Evolutionary conservation across 2,113 vertebrate genomes (phyloP).

Genomic region (Fregata magnificens): DNA sequence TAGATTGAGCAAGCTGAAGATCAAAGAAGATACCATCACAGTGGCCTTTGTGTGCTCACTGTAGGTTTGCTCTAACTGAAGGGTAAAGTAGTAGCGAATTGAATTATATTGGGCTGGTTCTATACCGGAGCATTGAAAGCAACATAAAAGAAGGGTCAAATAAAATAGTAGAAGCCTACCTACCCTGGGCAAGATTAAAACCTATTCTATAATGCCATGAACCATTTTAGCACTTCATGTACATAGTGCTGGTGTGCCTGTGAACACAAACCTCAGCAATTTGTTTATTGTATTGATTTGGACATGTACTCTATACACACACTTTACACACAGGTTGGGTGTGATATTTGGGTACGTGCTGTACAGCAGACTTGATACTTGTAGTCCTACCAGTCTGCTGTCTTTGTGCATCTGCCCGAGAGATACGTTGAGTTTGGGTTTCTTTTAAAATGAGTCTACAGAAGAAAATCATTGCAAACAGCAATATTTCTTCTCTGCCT

Average conservation of each 20-base stretch:
- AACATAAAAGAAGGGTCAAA: conserved; percentile 44
- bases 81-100: conserved; percentile 40
- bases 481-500: background rate
- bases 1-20: conserved; percentile 55
- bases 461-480: background rate
- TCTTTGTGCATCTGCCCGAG: background rate
- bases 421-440: background rate
- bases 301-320: rapidly evolving
- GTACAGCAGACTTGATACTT: background rate
- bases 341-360: background rate
- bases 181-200: background rate
- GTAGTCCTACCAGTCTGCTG: background rate
- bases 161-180: background rate
- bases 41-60: conserved; percentile 21
- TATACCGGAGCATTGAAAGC: background rate
- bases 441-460: background rate
- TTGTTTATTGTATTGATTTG: background rate
- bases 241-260: background rate
- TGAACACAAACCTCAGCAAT: background rate
- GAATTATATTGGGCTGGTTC: conserved; percentile 39
- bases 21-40: conserved; percentile 63
- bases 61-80: conserved; percentile 55
- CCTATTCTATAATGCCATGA: background rate
- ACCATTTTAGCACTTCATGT: background rate
- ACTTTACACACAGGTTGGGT: too few relatives aligned